Percentiles rank a stretch among this genome's conserved stretches.
These are phyloP conservation scores for Meda fulgida DNA, from an alignment of 2,797 vertebrate genomes.

Conservation along the genomic window DNA sequence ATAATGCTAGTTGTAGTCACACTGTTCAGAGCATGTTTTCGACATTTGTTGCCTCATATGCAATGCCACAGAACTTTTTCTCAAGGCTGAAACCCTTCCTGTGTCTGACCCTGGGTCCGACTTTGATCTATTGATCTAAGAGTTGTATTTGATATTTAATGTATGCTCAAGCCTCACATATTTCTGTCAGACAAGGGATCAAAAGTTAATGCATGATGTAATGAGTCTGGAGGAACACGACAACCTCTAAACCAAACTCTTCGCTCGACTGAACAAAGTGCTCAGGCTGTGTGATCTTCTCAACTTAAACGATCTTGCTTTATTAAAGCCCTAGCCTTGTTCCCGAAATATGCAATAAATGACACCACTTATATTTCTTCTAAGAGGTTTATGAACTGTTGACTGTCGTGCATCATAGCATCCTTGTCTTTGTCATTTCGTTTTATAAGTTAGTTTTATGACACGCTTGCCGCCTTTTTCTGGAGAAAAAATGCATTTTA, in stretches of 20 bases:
- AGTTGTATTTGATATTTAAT: slow-evolving; percentile 27
- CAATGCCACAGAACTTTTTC: not conserved
- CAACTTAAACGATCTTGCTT: slow-evolving; percentile 15
- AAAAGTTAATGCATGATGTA: slow-evolving; percentile 35
- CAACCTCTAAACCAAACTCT: slow-evolving; percentile 20
- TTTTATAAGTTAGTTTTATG: slow-evolving; percentile 17
- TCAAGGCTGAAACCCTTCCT: not conserved
- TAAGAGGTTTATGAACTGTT: not conserved
- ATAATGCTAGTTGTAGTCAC: not conserved
- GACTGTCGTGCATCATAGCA: slow-evolving; percentile 10
- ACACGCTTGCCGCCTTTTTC: not conserved
- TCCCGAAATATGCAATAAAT: slow-evolving; percentile 29
- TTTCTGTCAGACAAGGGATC: slow-evolving; percentile 22
- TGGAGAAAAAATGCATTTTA: not conserved
- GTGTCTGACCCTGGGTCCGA: not conserved
- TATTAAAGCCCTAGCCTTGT: slow-evolving; percentile 11
- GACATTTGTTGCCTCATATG: not conserved
- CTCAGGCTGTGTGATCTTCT: not conserved
- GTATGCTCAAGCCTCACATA: slow-evolving; percentile 23
- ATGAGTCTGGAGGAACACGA: slow-evolving; percentile 14
- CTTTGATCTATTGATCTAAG: slow-evolving; percentile 31
- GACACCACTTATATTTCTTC: not conserved
- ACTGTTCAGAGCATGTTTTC: slow-evolving; percentile 19
- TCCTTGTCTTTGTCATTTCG: not conserved
- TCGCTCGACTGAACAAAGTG: not conserved